phyloP scores from a whole-genome alignment of 2,888 invertebrate genomes.

The Leucozona laternaria region DNA sequence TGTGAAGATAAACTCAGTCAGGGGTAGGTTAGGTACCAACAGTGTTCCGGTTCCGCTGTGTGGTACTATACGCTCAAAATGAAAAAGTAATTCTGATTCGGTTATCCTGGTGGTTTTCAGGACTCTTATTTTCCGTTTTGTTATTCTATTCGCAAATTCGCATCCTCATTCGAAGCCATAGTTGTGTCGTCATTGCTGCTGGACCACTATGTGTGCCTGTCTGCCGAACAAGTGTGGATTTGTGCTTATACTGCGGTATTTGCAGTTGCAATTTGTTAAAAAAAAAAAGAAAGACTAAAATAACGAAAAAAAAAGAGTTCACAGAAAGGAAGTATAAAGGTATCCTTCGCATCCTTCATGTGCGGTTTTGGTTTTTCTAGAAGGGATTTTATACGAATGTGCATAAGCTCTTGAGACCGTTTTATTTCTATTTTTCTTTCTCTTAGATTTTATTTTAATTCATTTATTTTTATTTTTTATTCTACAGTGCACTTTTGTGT shows the following conservation, averaged over 20 bases:
- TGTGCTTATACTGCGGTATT: constrained; percentile 40
- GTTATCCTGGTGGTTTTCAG: constrained; percentile 62
- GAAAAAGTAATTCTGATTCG: constrained; percentile 68
- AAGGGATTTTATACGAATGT: neutral
- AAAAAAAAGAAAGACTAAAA: constrained; percentile 9
- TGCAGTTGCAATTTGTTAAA: constrained; percentile 47
- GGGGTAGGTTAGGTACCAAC: neutral
- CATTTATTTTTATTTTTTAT: constrained; percentile 5
- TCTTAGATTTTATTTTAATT: constrained; percentile 14
- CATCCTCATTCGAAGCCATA: constrained; percentile 46
- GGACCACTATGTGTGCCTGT: constrained; percentile 19
- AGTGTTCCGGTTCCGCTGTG: constrained; percentile 39
- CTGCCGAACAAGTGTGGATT: neutral
- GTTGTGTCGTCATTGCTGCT: constrained; percentile 18
- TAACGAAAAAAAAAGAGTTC: constrained; percentile 5
- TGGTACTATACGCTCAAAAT: constrained; percentile 51
- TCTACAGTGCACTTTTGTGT: constrained; percentile 35
- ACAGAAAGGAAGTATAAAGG: constrained; percentile 40
- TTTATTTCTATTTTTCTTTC: constrained; percentile 3
- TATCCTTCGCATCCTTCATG: constrained; percentile 47
- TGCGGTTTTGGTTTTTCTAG: constrained; percentile 16
- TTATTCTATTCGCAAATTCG: constrained; percentile 38
- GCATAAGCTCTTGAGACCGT: constrained; percentile 32
- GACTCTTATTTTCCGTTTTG: constrained; percentile 43
- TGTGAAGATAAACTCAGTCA: constrained; percentile 47